A percentile compares a stretch with the other conserved stretches of the same genome.
Evolutionary conservation across 2,888 invertebrate species (phyloP).

Genomic region (Lutraria lutraria): DNA sequence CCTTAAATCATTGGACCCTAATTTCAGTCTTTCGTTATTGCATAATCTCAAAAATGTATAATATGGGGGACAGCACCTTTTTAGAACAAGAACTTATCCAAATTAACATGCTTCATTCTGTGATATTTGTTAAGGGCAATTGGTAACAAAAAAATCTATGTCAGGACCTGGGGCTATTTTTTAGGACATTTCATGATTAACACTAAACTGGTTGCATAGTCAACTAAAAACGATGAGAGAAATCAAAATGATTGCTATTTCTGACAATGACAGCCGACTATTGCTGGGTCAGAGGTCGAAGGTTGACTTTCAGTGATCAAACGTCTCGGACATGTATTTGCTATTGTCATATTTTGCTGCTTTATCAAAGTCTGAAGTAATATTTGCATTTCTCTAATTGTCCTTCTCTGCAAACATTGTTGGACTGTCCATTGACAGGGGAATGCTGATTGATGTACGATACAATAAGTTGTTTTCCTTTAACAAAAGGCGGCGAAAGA

Average conservation of each 20-base stretch:
- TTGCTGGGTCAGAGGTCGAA: slow-evolving; percentile 32
- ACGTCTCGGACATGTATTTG: slow-evolving; percentile 45
- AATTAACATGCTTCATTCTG: no score
- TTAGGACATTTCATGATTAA: not conserved
- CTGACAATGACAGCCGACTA: slow-evolving; percentile 21
- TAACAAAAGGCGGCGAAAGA: slow-evolving; percentile 54
- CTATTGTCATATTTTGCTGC: slow-evolving; percentile 53
- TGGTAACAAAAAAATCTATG: not conserved
- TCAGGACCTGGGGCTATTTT: not conserved
- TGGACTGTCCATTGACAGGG: slow-evolving; percentile 44
- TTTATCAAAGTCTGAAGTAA: slow-evolving; percentile 48
- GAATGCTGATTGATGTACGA: slow-evolving; percentile 61
- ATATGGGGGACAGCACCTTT: no score
- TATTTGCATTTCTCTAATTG: slow-evolving; percentile 51
- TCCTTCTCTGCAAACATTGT: slow-evolving; percentile 48
- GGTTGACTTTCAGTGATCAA: slow-evolving; percentile 21
- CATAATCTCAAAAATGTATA: no score
- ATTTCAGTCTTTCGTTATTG: no score
- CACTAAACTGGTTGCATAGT: not conserved
- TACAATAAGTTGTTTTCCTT: slow-evolving; percentile 63
- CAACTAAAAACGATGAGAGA: slow-evolving; percentile 8
- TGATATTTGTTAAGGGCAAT: no score
- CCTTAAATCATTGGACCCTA: no score
- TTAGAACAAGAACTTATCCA: no score
- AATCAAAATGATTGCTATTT: slow-evolving; percentile 10